phyloP scores from a whole-genome alignment of 2,797 vertebrate genomes.

The Xenentodon cancila region DNA sequence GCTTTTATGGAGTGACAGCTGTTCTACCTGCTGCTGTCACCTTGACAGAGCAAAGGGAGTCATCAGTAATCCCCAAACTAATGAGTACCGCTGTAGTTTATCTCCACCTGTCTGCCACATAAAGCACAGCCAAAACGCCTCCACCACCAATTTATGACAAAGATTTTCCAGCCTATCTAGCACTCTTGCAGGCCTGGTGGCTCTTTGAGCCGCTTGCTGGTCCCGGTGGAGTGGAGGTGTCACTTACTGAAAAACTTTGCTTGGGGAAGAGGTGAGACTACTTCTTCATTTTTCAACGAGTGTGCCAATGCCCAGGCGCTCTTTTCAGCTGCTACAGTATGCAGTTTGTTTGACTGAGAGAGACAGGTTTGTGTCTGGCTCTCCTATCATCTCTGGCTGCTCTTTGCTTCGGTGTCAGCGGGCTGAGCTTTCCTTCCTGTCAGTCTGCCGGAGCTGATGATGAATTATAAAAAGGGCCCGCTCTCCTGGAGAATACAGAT shows the following conservation, averaged over 20 bases:
- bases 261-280: slow-evolving; percentile 32
- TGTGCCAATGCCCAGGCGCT: slow-evolving; percentile 68
- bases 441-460: slow-evolving; percentile 77
- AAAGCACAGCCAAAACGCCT: slow-evolving; percentile 46
- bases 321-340: slow-evolving; percentile 68
- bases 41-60: slow-evolving; percentile 75
- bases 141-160: slow-evolving; percentile 61
- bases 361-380: slow-evolving; percentile 69
- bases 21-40: slow-evolving; percentile 75
- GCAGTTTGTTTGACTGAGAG: slow-evolving; percentile 72
- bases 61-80: slow-evolving; percentile 70
- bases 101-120: slow-evolving; percentile 58
- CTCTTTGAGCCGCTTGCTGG: slow-evolving; percentile 49
- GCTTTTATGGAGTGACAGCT: slow-evolving; percentile 80
- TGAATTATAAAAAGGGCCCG: slow-evolving; percentile 76
- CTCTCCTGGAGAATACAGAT: slow-evolving; percentile 78
- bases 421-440: slow-evolving; percentile 72
- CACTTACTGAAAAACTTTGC: slow-evolving; percentile 69
- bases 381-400: slow-evolving; percentile 67
- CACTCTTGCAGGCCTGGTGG: slow-evolving; percentile 53
- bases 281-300: slow-evolving; percentile 57
- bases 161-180: slow-evolving; percentile 67
- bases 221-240: slow-evolving; percentile 68
- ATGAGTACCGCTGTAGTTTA: slow-evolving; percentile 74
- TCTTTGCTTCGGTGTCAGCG: slow-evolving; percentile 74